A percentile compares a stretch with the other conserved stretches of the same genome.
phyloP scores from a whole-genome alignment of 2,797 vertebrate genomes.

The Poliocrania exsul region DNA sequence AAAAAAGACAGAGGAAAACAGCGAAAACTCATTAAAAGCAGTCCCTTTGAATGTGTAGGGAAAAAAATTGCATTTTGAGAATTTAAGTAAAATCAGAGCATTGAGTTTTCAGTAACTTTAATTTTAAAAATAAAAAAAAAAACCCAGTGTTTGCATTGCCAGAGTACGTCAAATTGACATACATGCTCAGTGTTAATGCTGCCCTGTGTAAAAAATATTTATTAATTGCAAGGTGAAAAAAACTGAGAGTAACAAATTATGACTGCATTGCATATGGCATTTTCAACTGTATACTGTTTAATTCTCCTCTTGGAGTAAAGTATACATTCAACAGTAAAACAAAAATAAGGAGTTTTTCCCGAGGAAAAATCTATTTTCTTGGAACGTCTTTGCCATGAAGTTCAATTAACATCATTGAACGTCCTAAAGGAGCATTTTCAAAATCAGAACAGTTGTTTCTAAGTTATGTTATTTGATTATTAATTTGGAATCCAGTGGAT shows the following conservation, averaged over 20 bases:
- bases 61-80: background rate
- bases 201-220: background rate
- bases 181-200: background rate
- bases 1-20: background rate
- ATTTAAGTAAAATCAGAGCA: background rate
- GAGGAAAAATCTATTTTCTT: background rate
- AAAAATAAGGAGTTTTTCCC: background rate
- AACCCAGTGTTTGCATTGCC: background rate
- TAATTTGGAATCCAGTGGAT: background rate
- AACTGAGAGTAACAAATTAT: background rate
- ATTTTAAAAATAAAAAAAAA: background rate
- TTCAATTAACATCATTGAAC: background rate
- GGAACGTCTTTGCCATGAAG: background rate
- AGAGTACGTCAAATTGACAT: background rate
- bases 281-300: background rate
- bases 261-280: background rate
- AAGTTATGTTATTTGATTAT: background rate
- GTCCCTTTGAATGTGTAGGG: fast-evolving
- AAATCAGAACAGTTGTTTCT: background rate
- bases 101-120: background rate
- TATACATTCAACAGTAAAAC: background rate
- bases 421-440: background rate
- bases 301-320: background rate
- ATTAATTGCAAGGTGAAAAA: background rate
- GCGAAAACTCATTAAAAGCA: background rate